Conservation (phyloP, 2,888 invertebrate species). For the Pterobdella sp. region DNA sequence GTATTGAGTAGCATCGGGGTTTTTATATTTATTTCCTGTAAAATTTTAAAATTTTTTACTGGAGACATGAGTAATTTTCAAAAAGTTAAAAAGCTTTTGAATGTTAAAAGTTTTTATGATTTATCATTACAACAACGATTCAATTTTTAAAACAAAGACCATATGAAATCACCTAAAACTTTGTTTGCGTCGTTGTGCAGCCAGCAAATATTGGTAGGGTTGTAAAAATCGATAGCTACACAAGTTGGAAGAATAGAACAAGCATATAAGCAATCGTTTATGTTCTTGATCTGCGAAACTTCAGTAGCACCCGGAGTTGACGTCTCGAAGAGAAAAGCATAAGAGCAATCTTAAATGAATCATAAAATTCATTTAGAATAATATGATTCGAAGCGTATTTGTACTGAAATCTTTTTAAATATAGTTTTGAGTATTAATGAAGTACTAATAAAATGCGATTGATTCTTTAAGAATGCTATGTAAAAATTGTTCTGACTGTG, state of each 20-base stretch:
- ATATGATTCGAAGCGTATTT: no score
- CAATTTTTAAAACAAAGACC: no score
- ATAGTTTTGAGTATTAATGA: no score
- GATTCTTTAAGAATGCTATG: no score
- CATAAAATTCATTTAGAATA: not conserved
- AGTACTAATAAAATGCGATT: no score
- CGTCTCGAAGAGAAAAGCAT: constrained; percentile 9
- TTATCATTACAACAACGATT: not conserved
- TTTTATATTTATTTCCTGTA: not conserved
- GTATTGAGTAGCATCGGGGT: constrained; percentile 6
- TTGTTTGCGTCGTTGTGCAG: not conserved
- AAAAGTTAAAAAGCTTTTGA: not conserved
- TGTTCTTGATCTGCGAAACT: not conserved
- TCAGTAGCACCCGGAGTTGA: not conserved
- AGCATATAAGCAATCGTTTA: constrained; percentile 14
- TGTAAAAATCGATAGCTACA: constrained; percentile 26
- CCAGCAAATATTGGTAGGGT: not conserved
- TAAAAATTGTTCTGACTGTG: no score
- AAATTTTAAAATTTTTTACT: not conserved
- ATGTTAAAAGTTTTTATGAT: not conserved
- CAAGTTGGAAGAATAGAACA: constrained; percentile 9
- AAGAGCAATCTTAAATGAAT: constrained; percentile 19
- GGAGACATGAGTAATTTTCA: not conserved
- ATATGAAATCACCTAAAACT: not conserved
- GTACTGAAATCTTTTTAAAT: no score